A percentile compares a stretch with the other conserved stretches of the same genome.
These are phyloP conservation scores for Heliconius ismenius DNA, from an alignment of 2,888 invertebrate genomes.

Conservation along the genomic window DNA sequence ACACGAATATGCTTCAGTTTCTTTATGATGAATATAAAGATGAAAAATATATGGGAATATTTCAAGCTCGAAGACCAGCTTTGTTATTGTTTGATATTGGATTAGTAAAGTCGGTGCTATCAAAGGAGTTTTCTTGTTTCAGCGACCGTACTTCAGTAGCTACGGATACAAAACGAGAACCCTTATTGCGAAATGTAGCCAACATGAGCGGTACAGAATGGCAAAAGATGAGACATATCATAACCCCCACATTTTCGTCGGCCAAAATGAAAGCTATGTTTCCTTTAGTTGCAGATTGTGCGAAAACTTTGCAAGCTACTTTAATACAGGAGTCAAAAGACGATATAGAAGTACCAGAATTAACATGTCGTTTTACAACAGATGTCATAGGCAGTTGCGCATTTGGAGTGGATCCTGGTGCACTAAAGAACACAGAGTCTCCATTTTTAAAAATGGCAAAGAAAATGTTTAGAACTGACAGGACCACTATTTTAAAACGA, in stretches of 20 bases:
- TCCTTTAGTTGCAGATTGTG: conserved; percentile 70
- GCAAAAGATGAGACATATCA: conserved; percentile 74
- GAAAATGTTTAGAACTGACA: conserved; percentile 72
- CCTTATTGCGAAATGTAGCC: conserved; percentile 70
- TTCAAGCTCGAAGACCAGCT: conserved; percentile 74
- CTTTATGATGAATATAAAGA: conserved; percentile 66
- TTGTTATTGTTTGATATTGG: conserved; percentile 71
- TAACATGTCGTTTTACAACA: conserved; percentile 72
- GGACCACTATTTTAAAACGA: conserved; percentile 66
- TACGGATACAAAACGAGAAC: conserved; percentile 73
- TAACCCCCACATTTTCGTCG: conserved; percentile 76
- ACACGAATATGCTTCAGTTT: conserved; percentile 66
- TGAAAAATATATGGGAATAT: conserved; percentile 71
- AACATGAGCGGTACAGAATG: conserved; percentile 77
- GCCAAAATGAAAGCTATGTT: conserved; percentile 80
- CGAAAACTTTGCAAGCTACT: conserved; percentile 60
- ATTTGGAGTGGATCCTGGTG: conserved; percentile 72
- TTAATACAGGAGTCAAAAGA: conserved; percentile 55
- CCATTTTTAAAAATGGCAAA: conserved; percentile 74
- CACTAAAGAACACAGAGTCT: conserved; percentile 66
- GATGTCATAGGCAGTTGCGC: conserved; percentile 78
- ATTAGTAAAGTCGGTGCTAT: conserved; percentile 66
- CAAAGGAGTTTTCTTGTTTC: conserved; percentile 67
- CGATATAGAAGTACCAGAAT: conserved; percentile 65
- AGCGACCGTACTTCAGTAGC: conserved; percentile 70